Base-by-base conservation (phyloP, 2,113 vertebrate genomes). In the Alligator mississippiensis region DNA sequence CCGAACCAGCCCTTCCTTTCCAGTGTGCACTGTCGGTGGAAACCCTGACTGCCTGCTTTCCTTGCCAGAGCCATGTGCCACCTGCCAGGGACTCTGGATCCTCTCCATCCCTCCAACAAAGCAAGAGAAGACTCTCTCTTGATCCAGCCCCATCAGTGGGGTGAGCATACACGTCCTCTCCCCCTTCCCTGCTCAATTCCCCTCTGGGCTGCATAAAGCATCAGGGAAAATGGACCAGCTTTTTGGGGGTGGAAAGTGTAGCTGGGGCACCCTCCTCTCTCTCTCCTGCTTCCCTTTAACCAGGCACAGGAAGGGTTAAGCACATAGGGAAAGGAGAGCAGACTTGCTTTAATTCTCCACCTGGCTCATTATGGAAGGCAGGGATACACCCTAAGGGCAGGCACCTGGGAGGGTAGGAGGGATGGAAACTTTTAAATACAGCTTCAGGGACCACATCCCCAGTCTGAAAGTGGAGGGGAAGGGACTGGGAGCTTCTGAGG, bases 21-120 rank as follows among this genome's bases (percentile, higher is more conserved):
- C 62, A 11, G 5, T 25, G 57, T 19, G 79, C n/a, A 59, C 75
- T 89, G 66, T 64, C 38, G 70, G n/a, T 62, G 72, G 66, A 78
- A 3, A 6, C 22, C n/a, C 30, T 61, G 88, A 79, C 91, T 90
- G 93, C 92, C 95, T 94, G 86, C 82, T 77, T 83, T 91, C 90
- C 85, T 47, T 95, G 95, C 88, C 94, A 63, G 91, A 84, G 90
- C 88, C 94, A 96, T 88, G 96, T 96, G 77, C 64, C 25, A 11
- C 62, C 12, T 2, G 34, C 4, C 24, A 8, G 14, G 28, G 64
- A 68, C 28, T 63, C 27, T 28, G 22, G 10, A 62, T 10, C 61
- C 61, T 62, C 4, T 24, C 61, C 61, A 12, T n/a, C 63, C 27
- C 27, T 64, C 63, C 14, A 15, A 7, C 16, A 9, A 68, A 68